Evolutionary conservation across 2,113 vertebrate species (phyloP), one percentile per base, ranked within the genome.

Genomic region (Leucopsar rothschildi): DNA sequence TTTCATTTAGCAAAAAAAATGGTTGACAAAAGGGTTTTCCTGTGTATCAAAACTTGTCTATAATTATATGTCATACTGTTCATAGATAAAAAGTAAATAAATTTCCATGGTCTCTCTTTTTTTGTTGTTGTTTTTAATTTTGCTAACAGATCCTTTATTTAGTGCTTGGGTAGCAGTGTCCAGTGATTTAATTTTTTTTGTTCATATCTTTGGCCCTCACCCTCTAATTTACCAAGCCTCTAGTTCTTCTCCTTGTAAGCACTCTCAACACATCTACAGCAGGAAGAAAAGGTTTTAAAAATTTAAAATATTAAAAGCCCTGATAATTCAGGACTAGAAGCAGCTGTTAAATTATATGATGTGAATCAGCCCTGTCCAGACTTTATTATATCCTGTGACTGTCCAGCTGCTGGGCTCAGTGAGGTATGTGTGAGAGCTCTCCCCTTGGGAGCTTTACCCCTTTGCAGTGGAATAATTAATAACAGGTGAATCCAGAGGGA

Each of bases 1-100:
- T 99, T 99, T 98, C 98, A 98, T 98, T 98, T 98, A 98, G 98
- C 97, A 98, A 98, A 99, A 98, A 98, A 98, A 98, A 98, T 97
- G 98, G 97, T 98, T 98, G 98, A 99, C 98, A 98, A 97, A 98
- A 99, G 97, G 98, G 98, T 98, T 98, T 99, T 98, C 98, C 98
- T 98, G 98, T 99, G 98, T 99, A 99, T 98, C 98, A 98, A 98
- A 98, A 98, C 98, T 98, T 98, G 98, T 99, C 98, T 98, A 98
- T 98, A 99, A 98, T 98, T 98, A 98, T 98, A 99, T 99, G 98
- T 99, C 98, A 98, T 98, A 98, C 98, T 98, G 98, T 98, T 98
- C 96, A 97, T 98, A 98, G 97, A 93, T 94, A 97, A 97, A 97
- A 97, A 96, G 88, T 95, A 97, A 98, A 98, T 98, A 98, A 98